These are phyloP conservation scores for Cavia aperea DNA, from an alignment of 2,113 vertebrate species.

Conservation along the genomic window DNA sequence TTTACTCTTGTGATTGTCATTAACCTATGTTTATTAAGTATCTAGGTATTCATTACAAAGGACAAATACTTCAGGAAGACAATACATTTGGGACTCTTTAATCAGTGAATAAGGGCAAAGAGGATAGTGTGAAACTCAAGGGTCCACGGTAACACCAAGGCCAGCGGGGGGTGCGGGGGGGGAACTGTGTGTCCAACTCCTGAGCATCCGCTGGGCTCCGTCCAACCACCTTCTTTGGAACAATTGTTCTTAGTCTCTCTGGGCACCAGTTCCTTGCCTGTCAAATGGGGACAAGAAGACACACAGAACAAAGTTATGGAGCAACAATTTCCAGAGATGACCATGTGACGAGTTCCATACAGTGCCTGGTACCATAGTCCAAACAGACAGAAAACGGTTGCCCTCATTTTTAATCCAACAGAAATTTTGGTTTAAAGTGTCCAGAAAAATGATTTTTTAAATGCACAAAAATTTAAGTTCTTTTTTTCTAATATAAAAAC, in stretches of 20 bases:
- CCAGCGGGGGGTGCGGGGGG: accelerated
- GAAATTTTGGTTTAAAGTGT: neutral
- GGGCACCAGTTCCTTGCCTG: neutral
- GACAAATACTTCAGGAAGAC: neutral
- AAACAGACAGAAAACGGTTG: neutral
- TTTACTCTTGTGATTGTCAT: neutral
- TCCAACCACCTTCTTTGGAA: neutral
- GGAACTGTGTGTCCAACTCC: neutral
- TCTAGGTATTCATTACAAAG: neutral
- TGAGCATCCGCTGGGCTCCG: neutral
- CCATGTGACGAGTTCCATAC: neutral
- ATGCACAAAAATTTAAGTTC: neutral
- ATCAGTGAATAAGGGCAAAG: neutral
- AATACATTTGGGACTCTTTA: neutral
- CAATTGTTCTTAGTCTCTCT: neutral
- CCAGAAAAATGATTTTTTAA: neutral
- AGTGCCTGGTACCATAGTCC: neutral
- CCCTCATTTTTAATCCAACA: neutral
- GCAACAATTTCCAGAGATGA: neutral
- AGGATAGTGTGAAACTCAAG: neutral
- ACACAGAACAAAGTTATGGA: neutral
- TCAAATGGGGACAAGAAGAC: neutral
- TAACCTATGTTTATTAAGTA: neutral
- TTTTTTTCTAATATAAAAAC: neutral
- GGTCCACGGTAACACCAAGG: neutral